Conservation (phyloP, 2,888 invertebrate genomes). For the Drosophila algonquin region DNA sequence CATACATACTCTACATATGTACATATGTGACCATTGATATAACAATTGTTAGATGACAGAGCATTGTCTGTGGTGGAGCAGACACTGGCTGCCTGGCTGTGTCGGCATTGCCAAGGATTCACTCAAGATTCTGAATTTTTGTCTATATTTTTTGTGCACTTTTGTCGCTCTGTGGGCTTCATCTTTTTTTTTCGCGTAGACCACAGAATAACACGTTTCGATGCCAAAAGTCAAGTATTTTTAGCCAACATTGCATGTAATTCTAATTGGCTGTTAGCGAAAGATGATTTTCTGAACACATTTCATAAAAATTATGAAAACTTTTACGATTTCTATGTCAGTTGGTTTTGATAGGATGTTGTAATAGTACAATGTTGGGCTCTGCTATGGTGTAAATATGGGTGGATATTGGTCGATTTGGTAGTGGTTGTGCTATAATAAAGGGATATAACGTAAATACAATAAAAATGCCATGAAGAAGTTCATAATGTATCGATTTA, state of each 20-base stretch:
- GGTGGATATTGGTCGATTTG: neutral
- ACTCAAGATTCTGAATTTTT: slow-evolving; percentile 52
- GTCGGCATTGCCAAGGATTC: slow-evolving; percentile 73
- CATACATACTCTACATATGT: no score
- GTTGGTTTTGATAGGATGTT: slow-evolving; percentile 10
- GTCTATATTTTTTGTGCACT: slow-evolving; percentile 36
- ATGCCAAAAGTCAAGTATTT: slow-evolving; percentile 66
- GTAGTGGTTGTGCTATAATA: neutral
- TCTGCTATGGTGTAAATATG: neutral
- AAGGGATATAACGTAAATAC: no score
- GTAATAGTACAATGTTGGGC: slow-evolving; percentile 11
- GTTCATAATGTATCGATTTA: no score
- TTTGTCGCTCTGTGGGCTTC: slow-evolving; percentile 36
- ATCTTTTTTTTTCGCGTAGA: slow-evolving; percentile 34
- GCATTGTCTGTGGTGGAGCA: slow-evolving; percentile 54
- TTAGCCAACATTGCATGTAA: slow-evolving; percentile 49
- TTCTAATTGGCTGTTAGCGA: slow-evolving; percentile 51
- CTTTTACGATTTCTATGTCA: slow-evolving; percentile 21
- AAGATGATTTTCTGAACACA: slow-evolving; percentile 19
- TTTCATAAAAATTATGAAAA: slow-evolving; percentile 32
- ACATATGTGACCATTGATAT: slow-evolving; percentile 58
- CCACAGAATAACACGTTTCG: slow-evolving; percentile 50
- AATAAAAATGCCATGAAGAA: no score
- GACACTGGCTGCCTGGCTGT: slow-evolving; percentile 18
- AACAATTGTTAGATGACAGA: slow-evolving; percentile 74